Conservation (phyloP, 1,140 invertebrate species). For the Magallana angulata region DNA sequence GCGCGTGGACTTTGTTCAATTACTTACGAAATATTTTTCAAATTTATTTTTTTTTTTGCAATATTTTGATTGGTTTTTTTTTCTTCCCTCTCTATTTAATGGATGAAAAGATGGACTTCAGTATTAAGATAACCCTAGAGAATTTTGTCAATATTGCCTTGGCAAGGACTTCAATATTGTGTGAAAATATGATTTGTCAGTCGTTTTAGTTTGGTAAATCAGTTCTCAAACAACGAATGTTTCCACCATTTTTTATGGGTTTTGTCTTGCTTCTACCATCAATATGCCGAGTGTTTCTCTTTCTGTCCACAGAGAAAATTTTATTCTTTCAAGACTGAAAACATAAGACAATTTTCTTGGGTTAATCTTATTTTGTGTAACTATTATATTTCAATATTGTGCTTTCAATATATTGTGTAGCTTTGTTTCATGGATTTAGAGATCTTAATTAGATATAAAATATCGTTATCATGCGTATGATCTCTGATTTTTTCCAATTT, state of each 20-base stretch:
- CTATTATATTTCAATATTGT: conserved; percentile 14
- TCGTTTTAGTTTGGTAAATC: background rate
- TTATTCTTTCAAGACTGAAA: background rate
- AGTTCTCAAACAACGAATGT: conserved; percentile 7
- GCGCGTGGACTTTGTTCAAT: conserved; percentile 2
- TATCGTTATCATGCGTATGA: conserved; percentile 36
- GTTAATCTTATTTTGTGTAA: background rate
- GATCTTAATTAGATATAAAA: conserved; percentile 35
- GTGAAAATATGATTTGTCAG: background rate
- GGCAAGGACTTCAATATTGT: background rate
- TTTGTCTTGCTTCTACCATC: background rate
- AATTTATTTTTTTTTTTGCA: background rate
- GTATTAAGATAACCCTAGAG: background rate
- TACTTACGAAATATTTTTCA: background rate
- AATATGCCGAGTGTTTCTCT: background rate
- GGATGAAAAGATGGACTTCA: background rate
- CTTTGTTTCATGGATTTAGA: conserved; percentile 36
- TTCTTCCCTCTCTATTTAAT: background rate
- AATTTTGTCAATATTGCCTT: conserved; percentile 20
- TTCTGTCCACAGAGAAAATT: background rate
- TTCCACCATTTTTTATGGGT: background rate
- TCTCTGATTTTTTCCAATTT: conserved; percentile 38
- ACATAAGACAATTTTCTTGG: conserved; percentile 6
- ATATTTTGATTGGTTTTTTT: conserved; percentile 1
- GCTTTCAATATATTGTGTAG: conserved; percentile 32